Evolutionary conservation across 2,113 vertebrate species (phyloP).

Genomic region (Spizaetus ornatus): DNA sequence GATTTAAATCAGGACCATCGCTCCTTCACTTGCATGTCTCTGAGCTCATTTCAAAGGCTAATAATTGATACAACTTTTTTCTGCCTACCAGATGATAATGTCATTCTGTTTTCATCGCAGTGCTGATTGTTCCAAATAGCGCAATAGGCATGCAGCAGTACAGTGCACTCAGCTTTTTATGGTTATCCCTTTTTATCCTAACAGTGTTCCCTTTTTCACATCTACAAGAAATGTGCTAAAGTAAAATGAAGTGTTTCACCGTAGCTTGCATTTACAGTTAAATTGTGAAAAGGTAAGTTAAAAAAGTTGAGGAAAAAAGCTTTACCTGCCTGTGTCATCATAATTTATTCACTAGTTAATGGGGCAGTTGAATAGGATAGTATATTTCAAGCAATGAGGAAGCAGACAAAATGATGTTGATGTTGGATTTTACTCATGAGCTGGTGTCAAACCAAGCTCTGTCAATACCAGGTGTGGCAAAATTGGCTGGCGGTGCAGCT

Average conservation of each 20-base stretch:
- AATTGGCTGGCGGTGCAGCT: neutral
- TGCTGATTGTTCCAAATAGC: neutral
- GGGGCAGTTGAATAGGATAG: neutral
- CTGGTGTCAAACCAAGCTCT: neutral
- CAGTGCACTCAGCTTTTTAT: neutral
- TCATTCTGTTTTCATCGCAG: neutral
- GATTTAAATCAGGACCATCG: neutral
- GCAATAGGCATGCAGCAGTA: neutral
- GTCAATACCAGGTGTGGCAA: neutral
- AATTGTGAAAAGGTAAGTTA: neutral
- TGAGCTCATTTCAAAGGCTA: neutral
- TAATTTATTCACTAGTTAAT: neutral
- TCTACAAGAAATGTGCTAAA: neutral
- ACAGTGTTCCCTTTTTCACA: neutral
- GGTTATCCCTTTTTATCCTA: neutral
- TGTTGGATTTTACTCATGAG: neutral
- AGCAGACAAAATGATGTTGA: neutral
- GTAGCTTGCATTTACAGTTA: neutral
- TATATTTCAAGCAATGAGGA: neutral
- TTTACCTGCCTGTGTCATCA: neutral
- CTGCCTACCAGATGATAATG: neutral
- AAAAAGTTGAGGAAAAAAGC: neutral
- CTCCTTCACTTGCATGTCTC: neutral
- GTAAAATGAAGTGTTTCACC: neutral
- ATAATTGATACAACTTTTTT: neutral